Conservation (phyloP, 2,888 invertebrate genomes). For the Coelopa pilipes region DNA sequence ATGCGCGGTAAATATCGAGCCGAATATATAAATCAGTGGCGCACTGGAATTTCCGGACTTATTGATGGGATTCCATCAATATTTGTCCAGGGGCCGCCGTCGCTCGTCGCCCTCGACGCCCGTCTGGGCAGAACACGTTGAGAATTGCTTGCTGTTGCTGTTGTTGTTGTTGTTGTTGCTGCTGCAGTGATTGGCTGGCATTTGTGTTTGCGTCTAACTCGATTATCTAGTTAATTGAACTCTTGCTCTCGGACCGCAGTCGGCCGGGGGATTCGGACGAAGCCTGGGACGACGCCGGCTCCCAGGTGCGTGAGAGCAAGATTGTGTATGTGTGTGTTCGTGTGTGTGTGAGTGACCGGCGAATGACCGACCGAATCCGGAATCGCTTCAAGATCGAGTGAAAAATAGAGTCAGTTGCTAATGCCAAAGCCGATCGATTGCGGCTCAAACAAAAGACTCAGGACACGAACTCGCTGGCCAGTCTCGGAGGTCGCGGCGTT, state of each 20-base stretch:
- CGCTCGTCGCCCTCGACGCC: not conserved
- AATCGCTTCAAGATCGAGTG: too few species aligned
- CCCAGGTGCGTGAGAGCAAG: too few species aligned
- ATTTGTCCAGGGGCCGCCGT: slow-evolving; percentile 50
- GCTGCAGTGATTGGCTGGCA: not conserved
- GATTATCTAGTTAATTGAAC: slow-evolving; percentile 22
- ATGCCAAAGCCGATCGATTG: too few species aligned
- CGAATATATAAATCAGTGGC: slow-evolving; percentile 31
- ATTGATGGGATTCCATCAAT: slow-evolving; percentile 61
- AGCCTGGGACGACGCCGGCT: too few species aligned
- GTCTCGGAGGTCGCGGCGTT: too few species aligned
- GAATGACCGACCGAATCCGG: not conserved
- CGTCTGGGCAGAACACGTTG: slow-evolving; percentile 31
- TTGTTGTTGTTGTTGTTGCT: slow-evolving; percentile 10
- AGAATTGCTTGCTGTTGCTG: slow-evolving; percentile 17
- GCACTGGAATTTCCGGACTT: slow-evolving; percentile 40
- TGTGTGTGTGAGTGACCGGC: not conserved
- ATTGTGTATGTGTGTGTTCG: too few species aligned
- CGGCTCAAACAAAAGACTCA: too few species aligned
- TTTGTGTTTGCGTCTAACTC: slow-evolving; percentile 22
- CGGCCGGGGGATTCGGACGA: not conserved
- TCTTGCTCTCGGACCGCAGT: not conserved
- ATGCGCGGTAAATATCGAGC: slow-evolving; percentile 20
- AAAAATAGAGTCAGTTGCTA: too few species aligned
- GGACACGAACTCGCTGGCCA: too few species aligned